These are phyloP conservation scores for Muscicapa comitata DNA, from an alignment of 2,797 vertebrate genomes.

Conservation along the genomic window DNA sequence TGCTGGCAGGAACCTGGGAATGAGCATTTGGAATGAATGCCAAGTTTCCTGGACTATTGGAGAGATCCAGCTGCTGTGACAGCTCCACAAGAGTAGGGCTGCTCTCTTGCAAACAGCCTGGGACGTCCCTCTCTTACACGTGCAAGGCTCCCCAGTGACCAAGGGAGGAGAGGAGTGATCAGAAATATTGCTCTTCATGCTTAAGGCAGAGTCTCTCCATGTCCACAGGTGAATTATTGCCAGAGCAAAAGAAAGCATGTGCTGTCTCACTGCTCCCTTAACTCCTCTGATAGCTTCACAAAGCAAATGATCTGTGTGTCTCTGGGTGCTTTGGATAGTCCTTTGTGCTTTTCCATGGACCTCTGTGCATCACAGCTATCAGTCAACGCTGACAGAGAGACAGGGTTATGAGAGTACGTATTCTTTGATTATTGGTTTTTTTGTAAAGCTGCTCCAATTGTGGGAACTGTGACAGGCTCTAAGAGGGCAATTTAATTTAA, in stretches of 20 bases:
- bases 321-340: not conserved
- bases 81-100: not conserved
- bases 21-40: not conserved
- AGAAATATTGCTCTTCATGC: not conserved
- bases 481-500: slow-evolving; percentile 18
- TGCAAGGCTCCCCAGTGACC: not conserved
- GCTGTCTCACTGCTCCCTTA: not conserved
- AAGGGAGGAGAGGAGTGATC: not conserved
- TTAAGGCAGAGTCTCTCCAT: not conserved
- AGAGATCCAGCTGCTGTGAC: not conserved
- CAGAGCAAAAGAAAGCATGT: not conserved
- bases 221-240: not conserved
- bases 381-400: slow-evolving; percentile 19
- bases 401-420: not conserved
- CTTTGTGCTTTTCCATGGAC: not conserved
- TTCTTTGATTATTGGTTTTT: slow-evolving; percentile 5
- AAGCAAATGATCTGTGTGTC: not conserved
- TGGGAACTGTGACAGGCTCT: slow-evolving; percentile 27
- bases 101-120: not conserved
- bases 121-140: not conserved
- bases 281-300: not conserved
- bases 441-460: slow-evolving; percentile 38
- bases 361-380: not conserved
- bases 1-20: not conserved
- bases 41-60: not conserved